These are phyloP conservation scores for Ganaspis sp. DNA, from an alignment of 1,140 invertebrate species.

Conservation along the genomic window DNA sequence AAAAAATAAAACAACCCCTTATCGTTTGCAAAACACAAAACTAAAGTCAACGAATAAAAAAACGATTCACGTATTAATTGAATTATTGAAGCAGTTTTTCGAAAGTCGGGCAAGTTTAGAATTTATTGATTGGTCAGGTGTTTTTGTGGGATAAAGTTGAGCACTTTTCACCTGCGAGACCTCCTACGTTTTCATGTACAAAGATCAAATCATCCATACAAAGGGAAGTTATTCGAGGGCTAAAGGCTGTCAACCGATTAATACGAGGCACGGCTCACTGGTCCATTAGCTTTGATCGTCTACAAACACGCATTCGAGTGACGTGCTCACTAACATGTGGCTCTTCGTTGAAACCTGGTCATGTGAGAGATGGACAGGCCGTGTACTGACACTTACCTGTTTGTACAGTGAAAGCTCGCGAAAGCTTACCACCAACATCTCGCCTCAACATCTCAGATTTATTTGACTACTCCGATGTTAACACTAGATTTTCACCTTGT, in stretches of 20 bases:
- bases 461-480: slow-evolving; percentile 15
- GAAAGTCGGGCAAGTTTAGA: too few species aligned
- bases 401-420: slow-evolving; percentile 48
- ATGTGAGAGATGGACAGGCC: slow-evolving; percentile 48
- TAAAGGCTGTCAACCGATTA: slow-evolving; percentile 60
- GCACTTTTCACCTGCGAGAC: slow-evolving; percentile 40
- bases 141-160: not conserved
- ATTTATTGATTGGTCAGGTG: not conserved
- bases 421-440: not conserved
- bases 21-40: too few species aligned
- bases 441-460: slow-evolving; percentile 18
- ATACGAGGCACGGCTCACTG: slow-evolving; percentile 52
- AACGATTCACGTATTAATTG: too few species aligned
- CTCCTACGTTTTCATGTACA: slow-evolving; percentile 40
- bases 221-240: slow-evolving; percentile 58
- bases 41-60: too few species aligned
- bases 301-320: slow-evolving; percentile 52
- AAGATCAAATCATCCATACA: slow-evolving; percentile 3
- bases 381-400: slow-evolving; percentile 55
- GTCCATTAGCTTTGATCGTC: slow-evolving; percentile 62
- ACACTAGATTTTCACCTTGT: slow-evolving; percentile 20
- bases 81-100: too few species aligned
- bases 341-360: slow-evolving; percentile 47
- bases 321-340: slow-evolving; percentile 46
- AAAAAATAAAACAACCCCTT: too few species aligned